These are phyloP conservation scores for Gouania willdenowi DNA, from an alignment of 2,797 vertebrate species.

Conservation along the genomic window DNA sequence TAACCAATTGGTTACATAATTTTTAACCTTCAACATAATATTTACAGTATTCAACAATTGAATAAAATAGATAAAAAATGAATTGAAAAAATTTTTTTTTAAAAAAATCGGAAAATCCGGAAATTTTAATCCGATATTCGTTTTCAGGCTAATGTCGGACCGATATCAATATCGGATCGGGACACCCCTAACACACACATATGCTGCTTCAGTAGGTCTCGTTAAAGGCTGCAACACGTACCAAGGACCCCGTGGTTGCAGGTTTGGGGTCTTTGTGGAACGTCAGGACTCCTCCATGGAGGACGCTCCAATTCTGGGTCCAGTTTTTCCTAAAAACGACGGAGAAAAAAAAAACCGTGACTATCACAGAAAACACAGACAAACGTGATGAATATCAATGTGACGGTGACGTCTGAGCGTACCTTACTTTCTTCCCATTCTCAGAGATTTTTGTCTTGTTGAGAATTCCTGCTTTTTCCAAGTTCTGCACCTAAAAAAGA, in stretches of 20 bases:
- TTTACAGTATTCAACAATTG: no score
- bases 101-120: no score
- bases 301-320: constrained; percentile 90
- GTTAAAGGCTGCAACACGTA: constrained; percentile 35
- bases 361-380: not conserved
- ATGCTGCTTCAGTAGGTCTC: no score
- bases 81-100: no score
- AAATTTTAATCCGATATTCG: no score
- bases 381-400: constrained; percentile 17
- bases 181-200: no score
- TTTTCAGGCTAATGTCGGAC: no score
- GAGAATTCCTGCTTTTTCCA: constrained; percentile 92
- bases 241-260: constrained; percentile 70
- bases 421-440: constrained; percentile 91
- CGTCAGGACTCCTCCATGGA: constrained; percentile 86
- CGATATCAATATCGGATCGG: no score
- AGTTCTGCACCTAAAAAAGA: constrained; percentile 78
- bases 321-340: constrained; percentile 88
- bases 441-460: constrained; percentile 87
- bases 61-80: no score
- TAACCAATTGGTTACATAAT: no score
- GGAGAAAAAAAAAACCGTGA: not conserved
- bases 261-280: constrained; percentile 95
- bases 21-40: no score
- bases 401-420: not conserved